Base-by-base conservation (phyloP, 2,113 vertebrate species). In the Sceloporus undulatus region DNA sequence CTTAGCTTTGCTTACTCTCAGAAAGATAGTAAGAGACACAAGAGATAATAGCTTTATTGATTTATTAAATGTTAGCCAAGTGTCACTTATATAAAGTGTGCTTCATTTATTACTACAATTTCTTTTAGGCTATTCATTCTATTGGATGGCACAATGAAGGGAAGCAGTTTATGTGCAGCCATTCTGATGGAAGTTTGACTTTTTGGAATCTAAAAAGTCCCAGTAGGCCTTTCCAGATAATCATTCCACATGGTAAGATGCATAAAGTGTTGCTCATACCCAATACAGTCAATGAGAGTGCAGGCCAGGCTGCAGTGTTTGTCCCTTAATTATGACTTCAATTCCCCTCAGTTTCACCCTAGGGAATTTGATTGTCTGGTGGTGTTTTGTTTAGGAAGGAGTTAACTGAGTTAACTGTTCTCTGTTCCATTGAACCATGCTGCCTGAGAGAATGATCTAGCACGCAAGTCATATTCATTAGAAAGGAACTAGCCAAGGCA, bases 131-230 rank as follows among this genome's bases (percentile, higher is more conserved):
- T 86, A 99, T 99, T 96, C 99, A 99, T 95, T 99, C 99, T 79
- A 98, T 98, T 91, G 97, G 98, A 94, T 99, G 99, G 99, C 99
- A 99, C 94, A 98, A 99, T 79, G 99, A 99, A 92, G 99, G 99
- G 77, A 98, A 98, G 84, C 99, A 99, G 93, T 99, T 99, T 95
- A 99, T 99, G 98, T 99, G 99, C 95, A 99, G 99, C 94, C 99
- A 99, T 96, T 99, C 99, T 52, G 99, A 99, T 88, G 99, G 99
- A 92, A 99, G 99, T 94, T 97, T 99, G 94, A 98, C 98, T 21
- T 93, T 98, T 75, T 99, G 99, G 99, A 99, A 98, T 94, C 94
- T 99, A 93, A 98, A 98, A 95, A 99, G 97, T 94, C 98, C 98
- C 90, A 97, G 96, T 94, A 98, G 98, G 91, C 99, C 99, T 80